Conservation (phyloP, 2,797 vertebrate species). For the Cyclopterus lumpus region DNA sequence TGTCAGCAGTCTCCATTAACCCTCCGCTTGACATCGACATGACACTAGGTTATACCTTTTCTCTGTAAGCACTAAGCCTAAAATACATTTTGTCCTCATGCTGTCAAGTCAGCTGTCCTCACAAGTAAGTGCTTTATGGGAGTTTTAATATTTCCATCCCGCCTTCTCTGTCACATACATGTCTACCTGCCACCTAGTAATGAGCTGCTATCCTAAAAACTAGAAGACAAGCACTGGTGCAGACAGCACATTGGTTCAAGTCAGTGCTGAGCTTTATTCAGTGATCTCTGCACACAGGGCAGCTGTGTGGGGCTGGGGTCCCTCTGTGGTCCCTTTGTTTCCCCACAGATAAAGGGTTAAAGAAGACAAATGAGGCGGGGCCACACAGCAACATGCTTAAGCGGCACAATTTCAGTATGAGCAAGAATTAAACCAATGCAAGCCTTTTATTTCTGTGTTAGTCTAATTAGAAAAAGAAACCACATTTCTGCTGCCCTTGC, state of each 20-base stretch:
- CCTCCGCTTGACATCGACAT: conserved; percentile 28
- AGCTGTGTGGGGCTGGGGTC: conserved; percentile 63
- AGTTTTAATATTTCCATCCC: conserved; percentile 18
- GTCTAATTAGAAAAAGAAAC: conserved; percentile 81
- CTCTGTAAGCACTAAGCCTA: conserved; percentile 28
- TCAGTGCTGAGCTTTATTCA: conserved; percentile 44
- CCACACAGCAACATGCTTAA: conserved; percentile 74
- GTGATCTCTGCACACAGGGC: conserved; percentile 53
- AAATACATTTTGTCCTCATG: conserved; percentile 32
- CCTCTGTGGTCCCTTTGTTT: conserved; percentile 72
- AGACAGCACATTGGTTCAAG: conserved; percentile 27
- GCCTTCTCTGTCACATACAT: conserved; percentile 13
- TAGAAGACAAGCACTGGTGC: conserved; percentile 7
- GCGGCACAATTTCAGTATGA: conserved; percentile 78
- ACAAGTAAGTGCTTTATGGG: conserved; percentile 10
- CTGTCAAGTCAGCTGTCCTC: conserved; percentile 37
- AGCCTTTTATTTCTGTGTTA: conserved; percentile 74
- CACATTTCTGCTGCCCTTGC: conserved; percentile 73
- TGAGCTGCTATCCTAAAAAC: conserved; percentile 37
- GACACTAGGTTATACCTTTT: conserved; percentile 37
- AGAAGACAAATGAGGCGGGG: conserved; percentile 79
- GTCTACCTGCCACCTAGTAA: conserved; percentile 31
- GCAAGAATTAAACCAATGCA: conserved; percentile 84
- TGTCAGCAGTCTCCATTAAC: conserved; percentile 41
- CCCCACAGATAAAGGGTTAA: conserved; percentile 80